Base-by-base conservation (phyloP, 2,797 vertebrate genomes). In the Lateolabrax maculatus region DNA sequence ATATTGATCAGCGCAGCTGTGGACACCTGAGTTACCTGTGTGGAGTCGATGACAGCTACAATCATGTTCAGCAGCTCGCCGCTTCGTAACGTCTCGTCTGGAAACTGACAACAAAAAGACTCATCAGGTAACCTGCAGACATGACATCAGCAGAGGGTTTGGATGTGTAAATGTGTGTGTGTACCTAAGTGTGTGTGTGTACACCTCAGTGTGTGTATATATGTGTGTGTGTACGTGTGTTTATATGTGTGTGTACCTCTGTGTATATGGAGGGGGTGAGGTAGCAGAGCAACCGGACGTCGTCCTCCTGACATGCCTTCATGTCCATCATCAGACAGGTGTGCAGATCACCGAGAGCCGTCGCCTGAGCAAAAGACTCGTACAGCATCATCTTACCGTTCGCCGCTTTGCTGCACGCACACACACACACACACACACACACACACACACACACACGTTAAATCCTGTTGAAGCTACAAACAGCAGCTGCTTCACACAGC, bases 291-390 rank as follows among this genome's bases (percentile, higher is more conserved):
- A 99, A 93, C 7, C 98, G 89, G 34, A 99, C 96, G 0, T 99
- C 98, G 0, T 99, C 98, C 75, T 99, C 98, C 91, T 99, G 98
- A 75, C 98, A 99, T 9, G 98, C 98, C 88, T 99, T 99, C 98
- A 99, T 99, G 95, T 99, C 98, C 98, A 99, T 98, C 98, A 99
- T 99, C 6, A 99, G 90, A 78, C 98, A 99, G 0, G 98, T 99
- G 93, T 99, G 98, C 43, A 99, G 95, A 49, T 99, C 98, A 0
- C 98, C 97, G 18, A 99, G 95, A 29, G 98, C 97, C 0, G 98
- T 99, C 19, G 98, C 97, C 95, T 99, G 98, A 25, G 98, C 98
- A 0, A 99, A 99, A 0, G 97, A 98, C 96, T 99, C 98, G 0
- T 99, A 99, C 6, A 99, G 93, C 86, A 95, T 97, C 98, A 99